Evolutionary conservation across 1,140 invertebrate species (phyloP), one percentile per base, ranked within the genome.

Genomic region (Drusus annulatus): DNA sequence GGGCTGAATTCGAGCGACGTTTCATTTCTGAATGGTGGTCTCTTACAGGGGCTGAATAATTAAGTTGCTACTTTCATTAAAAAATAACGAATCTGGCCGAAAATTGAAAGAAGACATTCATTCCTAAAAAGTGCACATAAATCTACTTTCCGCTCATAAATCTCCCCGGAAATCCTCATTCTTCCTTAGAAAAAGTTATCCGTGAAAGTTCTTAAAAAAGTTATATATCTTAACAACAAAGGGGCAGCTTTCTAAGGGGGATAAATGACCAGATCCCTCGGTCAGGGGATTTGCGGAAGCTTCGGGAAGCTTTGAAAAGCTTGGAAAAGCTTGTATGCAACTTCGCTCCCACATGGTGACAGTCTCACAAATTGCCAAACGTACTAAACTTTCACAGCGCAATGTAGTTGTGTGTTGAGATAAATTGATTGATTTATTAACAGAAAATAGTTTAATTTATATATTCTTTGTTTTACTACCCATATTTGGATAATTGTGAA

Each of bases 171-270:
- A 17, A 23, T 60, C 56, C 23, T 17, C 16, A 3, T 60, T 60
- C 56, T 19, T 60, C 19, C 56, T 60, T 17, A 23, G 56, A 23
- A 60, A 60, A 60, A 23, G 17, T 60, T 19, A 60, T 21, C 56
- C n/a, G 56, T 7, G 17, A 23, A 60, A 60, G 56, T 60, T 60
- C 19, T 60, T 60, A 60, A 60, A 60, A 60, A 60, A 60, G 56
- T 60, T 60, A 23, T 60, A 60, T 17, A 60, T 60, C 56, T 60
- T 60, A 19, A 19, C 56, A 60, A 60, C 56, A 60, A 60, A 60
- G 23, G 56, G 56, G 8, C 36, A 45, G 17, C 56, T 60, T 60
- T 60, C 56, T 60, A 60, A 60, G 56, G 56, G 56, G 56, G 56
- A 60, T 60, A 23, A 60, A 60, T 60, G 56, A 60, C 56, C 56